Evolutionary conservation across 2,888 invertebrate species (phyloP).

Genomic region (Nephrotoma guestfalica): DNA sequence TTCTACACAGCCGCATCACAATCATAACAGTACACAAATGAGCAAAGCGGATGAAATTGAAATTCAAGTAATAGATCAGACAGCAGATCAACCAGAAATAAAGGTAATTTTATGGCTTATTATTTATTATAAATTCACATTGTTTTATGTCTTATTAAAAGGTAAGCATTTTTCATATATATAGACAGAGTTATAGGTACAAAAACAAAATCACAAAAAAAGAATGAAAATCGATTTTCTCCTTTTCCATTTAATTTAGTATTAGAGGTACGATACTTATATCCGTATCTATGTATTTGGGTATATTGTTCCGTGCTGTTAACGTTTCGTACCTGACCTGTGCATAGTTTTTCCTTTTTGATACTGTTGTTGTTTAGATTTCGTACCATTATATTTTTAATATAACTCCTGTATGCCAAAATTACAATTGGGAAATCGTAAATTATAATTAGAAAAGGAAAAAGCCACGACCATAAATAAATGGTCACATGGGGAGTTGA

Average conservation of each 20-base stretch:
- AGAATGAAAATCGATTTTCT: background rate
- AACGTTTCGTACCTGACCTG: background rate
- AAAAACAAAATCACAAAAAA: background rate
- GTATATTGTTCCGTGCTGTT: background rate
- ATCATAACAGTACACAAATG: conserved; percentile 2
- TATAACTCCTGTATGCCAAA: background rate
- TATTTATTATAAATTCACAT: background rate
- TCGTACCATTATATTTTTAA: background rate
- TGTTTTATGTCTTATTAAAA: background rate
- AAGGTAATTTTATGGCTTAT: background rate
- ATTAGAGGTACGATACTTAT: background rate
- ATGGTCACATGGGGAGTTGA: background rate
- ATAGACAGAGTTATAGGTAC: background rate
- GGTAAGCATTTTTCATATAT: background rate
- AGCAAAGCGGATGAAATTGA: conserved; percentile 9
- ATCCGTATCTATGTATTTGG: background rate
- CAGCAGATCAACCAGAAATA: background rate
- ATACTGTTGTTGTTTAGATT: background rate
- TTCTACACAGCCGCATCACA: background rate
- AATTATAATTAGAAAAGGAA: background rate
- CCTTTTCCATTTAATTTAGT: background rate
- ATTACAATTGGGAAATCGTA: background rate
- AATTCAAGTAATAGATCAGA: conserved; percentile 5
- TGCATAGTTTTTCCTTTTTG: background rate
- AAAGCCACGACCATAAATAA: background rate